Percentiles rank a stretch among this genome's conserved stretches.
Conservation (phyloP, 2,888 invertebrate genomes). For the Ryuthela nishihirai region DNA sequence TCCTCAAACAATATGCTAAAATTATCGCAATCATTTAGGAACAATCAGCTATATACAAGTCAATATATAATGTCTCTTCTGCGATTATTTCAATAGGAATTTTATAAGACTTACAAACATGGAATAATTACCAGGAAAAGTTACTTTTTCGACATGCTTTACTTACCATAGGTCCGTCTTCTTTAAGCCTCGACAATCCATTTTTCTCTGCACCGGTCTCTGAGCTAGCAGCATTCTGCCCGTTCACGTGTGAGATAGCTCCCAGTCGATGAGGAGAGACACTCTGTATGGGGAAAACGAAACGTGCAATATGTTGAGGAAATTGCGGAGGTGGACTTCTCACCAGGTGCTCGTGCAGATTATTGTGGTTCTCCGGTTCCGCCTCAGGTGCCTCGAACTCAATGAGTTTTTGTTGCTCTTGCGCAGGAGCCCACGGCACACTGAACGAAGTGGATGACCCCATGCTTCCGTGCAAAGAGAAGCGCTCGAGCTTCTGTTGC, state of each 20-base stretch:
- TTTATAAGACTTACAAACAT: too few species aligned
- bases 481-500: constrained; percentile 37
- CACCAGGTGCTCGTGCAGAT: constrained; percentile 77
- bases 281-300: constrained; percentile 16
- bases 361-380: constrained; percentile 10
- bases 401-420: constrained; percentile 4
- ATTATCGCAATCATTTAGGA: too few species aligned
- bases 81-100: too few species aligned
- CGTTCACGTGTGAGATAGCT: neutral
- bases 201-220: too few species aligned
- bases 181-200: too few species aligned
- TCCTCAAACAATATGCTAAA: too few species aligned
- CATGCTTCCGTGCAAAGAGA: neutral
- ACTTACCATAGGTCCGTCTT: too few species aligned
- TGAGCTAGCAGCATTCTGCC: neutral
- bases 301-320: constrained; percentile 35
- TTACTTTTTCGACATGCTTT: too few species aligned
- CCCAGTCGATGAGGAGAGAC: neutral
- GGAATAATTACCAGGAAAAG: too few species aligned
- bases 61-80: too few species aligned
- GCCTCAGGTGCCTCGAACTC: neutral
- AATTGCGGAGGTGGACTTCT: constrained; percentile 67
- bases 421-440: neutral
- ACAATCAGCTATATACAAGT: too few species aligned
- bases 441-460: neutral